Evolutionary conservation across 2,113 vertebrate species (phyloP), one percentile per base, ranked within the genome.

Genomic region (Catagonus wagneri): DNA sequence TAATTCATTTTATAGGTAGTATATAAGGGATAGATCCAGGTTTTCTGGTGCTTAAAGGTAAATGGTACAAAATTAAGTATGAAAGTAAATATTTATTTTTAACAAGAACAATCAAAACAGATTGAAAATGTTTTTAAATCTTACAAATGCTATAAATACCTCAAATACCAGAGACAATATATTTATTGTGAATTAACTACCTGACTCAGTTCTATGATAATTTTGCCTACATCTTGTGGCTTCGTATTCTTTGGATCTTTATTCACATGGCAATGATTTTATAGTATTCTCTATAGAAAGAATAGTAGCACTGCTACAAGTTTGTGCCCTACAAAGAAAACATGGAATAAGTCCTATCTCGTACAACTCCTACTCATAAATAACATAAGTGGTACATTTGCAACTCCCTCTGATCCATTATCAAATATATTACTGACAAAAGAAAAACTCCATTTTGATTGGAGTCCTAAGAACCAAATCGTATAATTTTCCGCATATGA

Each of bases 21-120:
- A 22, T 79, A 50, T 87, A 71, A 68, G 32, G 11, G 20, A 23
- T 23, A 60, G 36, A 87, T 44, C 36, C 20, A 95, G n/a, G n/a
- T 79, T 94, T 97, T 86, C 25, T 78, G 44, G 13, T 90, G 32
- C 75, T 17, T 87, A 83, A 84, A 61, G 7, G 27, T 93, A 83
- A 94, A 39, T 32, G 58, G 25, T 75, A 75, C 52, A 93, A 83
- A 97, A 58, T 87, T 66, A 87, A 68, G 6, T 94, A 88, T 84
- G 10, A 87, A 87, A 94, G 22, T 10, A 92, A 94, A 89, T 93
- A 81, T 23, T 87, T 79, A 66, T 85, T 96, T 86, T 79, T 83
- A 92, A 71, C 36, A 22, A 96, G 13, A 83, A 3, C 50, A 95
- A 88, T 84, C 22, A 85, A 88, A 93, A 63, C n/a, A 63, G 60